Percentiles rank a stretch among this genome's conserved stretches.
phyloP scores from a whole-genome alignment of 1,140 invertebrate species.

The silkworm (Bombyx mori) region DNA sequence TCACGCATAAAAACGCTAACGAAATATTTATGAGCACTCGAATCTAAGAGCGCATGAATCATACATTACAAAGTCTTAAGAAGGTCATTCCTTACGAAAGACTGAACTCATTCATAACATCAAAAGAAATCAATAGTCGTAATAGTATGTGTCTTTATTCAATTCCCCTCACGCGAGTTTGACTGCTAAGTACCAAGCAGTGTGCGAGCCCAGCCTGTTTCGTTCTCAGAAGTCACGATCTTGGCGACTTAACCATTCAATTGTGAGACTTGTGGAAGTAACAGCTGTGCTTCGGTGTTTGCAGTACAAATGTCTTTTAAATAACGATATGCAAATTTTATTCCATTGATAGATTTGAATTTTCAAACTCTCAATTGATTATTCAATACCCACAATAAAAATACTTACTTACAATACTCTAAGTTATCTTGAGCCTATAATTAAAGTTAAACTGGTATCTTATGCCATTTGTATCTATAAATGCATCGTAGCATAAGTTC shows the following conservation, averaged over 20 bases:
- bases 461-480: no score
- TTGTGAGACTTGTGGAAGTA: conserved; percentile 5
- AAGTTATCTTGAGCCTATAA: no score
- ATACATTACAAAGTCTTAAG: conserved; percentile 14
- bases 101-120: conserved; percentile 24
- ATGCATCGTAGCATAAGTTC: conserved; percentile 1
- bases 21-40: no score
- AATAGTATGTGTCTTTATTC: conserved; percentile 37
- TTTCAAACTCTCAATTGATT: no score
- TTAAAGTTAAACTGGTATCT: no score
- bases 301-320: no score
- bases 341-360: no score
- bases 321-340: no score
- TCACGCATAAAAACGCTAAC: no score
- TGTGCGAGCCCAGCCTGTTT: conserved; percentile 5
- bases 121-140: conserved; percentile 44
- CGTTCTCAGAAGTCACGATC: conserved; percentile 20
- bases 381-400: no score
- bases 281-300: neutral
- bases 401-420: no score
- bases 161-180: conserved; percentile 13
- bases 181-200: conserved; percentile 16
- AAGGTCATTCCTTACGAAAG: conserved; percentile 25
- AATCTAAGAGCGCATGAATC: neutral
- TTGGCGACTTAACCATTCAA: conserved; percentile 15